These are phyloP conservation scores for Leucophenga varia DNA, from an alignment of 1,140 invertebrate genomes.

Conservation along the genomic window DNA sequence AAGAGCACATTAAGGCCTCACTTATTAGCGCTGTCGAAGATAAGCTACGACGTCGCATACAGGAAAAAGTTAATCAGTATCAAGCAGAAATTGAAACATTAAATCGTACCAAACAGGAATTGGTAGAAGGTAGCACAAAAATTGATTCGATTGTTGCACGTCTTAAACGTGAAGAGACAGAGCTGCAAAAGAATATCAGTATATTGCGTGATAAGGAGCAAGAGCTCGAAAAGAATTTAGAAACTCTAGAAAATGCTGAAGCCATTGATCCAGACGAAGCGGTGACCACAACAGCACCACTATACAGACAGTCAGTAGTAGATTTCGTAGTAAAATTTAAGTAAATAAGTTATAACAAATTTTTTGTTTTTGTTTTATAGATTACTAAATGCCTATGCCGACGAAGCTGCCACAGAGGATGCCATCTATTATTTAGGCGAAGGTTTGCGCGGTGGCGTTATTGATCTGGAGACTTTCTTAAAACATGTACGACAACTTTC, in stretches of 20 bases:
- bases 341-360: neutral
- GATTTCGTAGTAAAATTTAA: neutral
- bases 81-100: slow-evolving; percentile 91
- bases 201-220: slow-evolving; percentile 82
- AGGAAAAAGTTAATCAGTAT: slow-evolving; percentile 86
- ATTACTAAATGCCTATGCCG: slow-evolving; percentile 92
- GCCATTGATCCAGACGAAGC: slow-evolving; percentile 93
- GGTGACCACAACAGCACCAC: slow-evolving; percentile 91
- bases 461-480: slow-evolving; percentile 94
- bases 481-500: slow-evolving; percentile 95
- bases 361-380: slow-evolving; percentile 55
- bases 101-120: slow-evolving; percentile 83
- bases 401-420: slow-evolving; percentile 97
- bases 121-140: slow-evolving; percentile 81
- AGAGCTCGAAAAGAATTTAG: slow-evolving; percentile 81
- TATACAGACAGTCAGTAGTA: slow-evolving; percentile 86
- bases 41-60: slow-evolving; percentile 80
- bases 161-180: slow-evolving; percentile 82
- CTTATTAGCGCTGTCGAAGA: slow-evolving; percentile 93
- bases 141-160: slow-evolving; percentile 80
- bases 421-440: slow-evolving; percentile 98
- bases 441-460: slow-evolving; percentile 86
- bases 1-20: slow-evolving; percentile 93
- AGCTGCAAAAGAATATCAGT: slow-evolving; percentile 82
- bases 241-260: slow-evolving; percentile 75